These are phyloP conservation scores for Alligator sinensis DNA, from an alignment of 2,113 vertebrate genomes.

Conservation along the genomic window DNA sequence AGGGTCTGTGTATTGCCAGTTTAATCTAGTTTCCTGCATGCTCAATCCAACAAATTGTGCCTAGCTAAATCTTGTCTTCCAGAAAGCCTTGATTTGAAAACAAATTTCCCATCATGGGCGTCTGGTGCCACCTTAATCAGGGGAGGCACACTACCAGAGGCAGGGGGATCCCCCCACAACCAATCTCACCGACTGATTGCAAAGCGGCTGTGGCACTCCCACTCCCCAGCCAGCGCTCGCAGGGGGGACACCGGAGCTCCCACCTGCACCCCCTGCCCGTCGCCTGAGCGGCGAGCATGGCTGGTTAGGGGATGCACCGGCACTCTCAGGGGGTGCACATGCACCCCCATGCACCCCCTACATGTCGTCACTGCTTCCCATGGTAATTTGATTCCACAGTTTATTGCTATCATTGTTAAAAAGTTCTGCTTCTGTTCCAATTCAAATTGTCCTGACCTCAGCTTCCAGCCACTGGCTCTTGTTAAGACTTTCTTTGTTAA, in stretches of 20 bases:
- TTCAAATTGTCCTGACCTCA: constrained; percentile 23
- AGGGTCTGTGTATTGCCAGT: neutral
- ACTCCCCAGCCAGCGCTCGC: too few species aligned
- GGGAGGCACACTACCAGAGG: too few species aligned
- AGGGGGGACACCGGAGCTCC: too few species aligned
- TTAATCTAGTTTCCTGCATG: neutral
- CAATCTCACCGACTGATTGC: too few species aligned
- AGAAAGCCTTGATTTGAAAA: neutral
- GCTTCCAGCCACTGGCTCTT: neutral
- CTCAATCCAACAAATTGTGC: neutral
- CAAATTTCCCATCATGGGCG: neutral
- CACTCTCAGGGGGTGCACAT: too few species aligned
- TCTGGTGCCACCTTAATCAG: too few species aligned
- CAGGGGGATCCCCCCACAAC: too few species aligned
- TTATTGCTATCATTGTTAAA: neutral
- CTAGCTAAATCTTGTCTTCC: neutral
- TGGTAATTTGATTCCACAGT: neutral
- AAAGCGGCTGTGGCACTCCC: too few species aligned
- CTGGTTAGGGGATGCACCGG: too few species aligned
- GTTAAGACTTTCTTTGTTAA: neutral
- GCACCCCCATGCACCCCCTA: too few species aligned
- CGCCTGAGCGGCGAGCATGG: too few species aligned
- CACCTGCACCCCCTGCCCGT: too few species aligned
- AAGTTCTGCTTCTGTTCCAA: neutral
- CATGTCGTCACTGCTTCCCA: neutral